Evolutionary conservation across 2,888 invertebrate genomes (phyloP), one percentile per base, ranked within the genome.

Genomic region (Suillia variegata): DNA sequence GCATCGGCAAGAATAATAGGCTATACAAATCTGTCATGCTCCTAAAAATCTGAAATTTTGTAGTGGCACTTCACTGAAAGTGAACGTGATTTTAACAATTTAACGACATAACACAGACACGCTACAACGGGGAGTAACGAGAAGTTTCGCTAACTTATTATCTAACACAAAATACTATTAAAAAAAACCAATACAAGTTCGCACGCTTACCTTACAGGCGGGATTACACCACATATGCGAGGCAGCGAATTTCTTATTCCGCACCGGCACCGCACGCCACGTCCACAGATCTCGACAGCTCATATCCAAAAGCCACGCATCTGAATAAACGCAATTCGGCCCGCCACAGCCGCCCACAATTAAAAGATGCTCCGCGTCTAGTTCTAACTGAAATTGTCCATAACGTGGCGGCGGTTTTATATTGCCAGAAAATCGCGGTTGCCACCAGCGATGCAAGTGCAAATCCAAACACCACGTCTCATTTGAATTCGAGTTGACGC

Each of bases 211-310:
- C 84, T 88, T 78, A 80, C 95, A 95, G 53, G 93, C 94, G 57
- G 95, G 94, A 83, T 96, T 94, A 79, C 94, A 95, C 94, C 96
- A 96, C 77, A 96, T 89, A 75, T 93, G 92, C 1, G 91, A 89
- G 21, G 96, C 91, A 45, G 91, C 90, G 85, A 89, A 89, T 72
- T 91, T 89, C 68, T 88, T 87, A 76, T 93, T 91, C 65, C 86
- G 85, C 24, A 96, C 88, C 61, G 86, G 87, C 51, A 96, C 83
- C 79, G 89, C 88, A 73, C 85, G 87, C 91, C 92, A 89, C 60
- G 85, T 87, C 92, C 92, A 93, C 24, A 84, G 80, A 33, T 87
- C 85, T 0, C 87, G 87, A 6, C 68, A 63, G 64, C 85, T 85
- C 89, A 96, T 90, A 55, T 86, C 90, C 60, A 98, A 83, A 58